phyloP scores from a whole-genome alignment of 2,888 invertebrate species.

The Melanophora roralis region DNA sequence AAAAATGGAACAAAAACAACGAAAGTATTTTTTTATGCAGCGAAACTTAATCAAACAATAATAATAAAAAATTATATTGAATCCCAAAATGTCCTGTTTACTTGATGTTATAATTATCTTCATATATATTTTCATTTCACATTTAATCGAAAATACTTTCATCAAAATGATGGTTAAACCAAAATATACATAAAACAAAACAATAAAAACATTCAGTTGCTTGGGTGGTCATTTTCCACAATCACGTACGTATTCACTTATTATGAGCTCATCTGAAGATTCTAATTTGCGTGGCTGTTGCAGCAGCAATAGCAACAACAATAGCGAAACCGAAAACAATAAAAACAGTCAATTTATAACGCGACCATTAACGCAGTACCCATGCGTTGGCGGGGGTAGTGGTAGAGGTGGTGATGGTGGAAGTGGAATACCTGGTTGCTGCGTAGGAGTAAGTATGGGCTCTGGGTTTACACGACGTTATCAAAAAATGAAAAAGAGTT shows the following conservation, averaged over 20 bases:
- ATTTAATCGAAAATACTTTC: constrained; percentile 17
- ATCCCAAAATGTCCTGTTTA: neutral
- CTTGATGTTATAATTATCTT: constrained; percentile 15
- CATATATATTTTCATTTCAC: constrained; percentile 16
- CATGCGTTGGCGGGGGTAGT: constrained; percentile 14
- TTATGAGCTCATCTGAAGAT: constrained; percentile 78
- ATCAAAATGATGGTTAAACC: neutral
- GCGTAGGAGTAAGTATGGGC: neutral
- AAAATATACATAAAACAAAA: constrained; percentile 1
- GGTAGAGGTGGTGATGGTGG: constrained; percentile 1
- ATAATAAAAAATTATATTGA: neutral
- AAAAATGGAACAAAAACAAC: neutral
- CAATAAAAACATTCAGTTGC: constrained; percentile 74
- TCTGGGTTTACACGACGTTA: constrained; percentile 36
- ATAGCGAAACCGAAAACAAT: constrained; percentile 29
- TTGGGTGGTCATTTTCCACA: constrained; percentile 77
- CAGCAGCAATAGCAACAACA: constrained; percentile 50
- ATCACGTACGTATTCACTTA: constrained; percentile 77
- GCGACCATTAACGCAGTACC: constrained; percentile 10
- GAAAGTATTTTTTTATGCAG: neutral
- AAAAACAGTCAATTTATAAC: constrained; percentile 33
- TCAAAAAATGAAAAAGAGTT: constrained; percentile 74
- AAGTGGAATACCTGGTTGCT: neutral
- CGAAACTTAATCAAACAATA: neutral
- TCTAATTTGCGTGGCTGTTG: constrained; percentile 75